phyloP scores from a whole-genome alignment of 2,797 vertebrate species.

The Phoxinus dragarum region DNA sequence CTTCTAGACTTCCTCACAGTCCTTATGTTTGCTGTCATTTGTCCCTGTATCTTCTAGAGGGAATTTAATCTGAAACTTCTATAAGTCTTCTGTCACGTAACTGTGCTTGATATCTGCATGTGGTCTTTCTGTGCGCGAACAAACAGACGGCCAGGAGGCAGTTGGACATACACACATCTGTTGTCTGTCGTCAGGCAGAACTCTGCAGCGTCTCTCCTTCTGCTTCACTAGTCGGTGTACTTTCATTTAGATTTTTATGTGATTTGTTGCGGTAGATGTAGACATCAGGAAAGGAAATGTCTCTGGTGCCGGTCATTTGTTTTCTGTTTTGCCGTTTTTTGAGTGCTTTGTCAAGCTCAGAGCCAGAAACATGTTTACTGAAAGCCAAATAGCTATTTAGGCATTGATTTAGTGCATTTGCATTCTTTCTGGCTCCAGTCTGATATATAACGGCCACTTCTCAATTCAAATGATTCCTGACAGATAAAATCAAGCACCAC shows the following conservation, averaged over 20 bases:
- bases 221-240: conserved; percentile 13
- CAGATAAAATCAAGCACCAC: background rate
- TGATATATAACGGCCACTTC: background rate
- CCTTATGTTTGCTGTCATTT: background rate
- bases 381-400: background rate
- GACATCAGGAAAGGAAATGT: conserved; percentile 21
- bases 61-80: background rate
- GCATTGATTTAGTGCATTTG: conserved; percentile 4
- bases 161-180: conserved; percentile 38
- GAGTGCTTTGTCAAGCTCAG: background rate
- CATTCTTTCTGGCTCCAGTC: background rate
- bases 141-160: conserved; percentile 42
- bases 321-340: background rate
- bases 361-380: background rate
- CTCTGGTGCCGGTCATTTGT: background rate
- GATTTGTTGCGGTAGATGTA: background rate
- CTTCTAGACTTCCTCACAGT: background rate
- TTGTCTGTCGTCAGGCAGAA: conserved; percentile 47
- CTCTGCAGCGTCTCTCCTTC: conserved; percentile 21
- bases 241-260: conserved; percentile 17
- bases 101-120: conserved; percentile 26
- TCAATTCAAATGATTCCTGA: background rate
- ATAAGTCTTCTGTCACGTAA: conserved; percentile 5
- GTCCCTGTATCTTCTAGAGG: background rate
- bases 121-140: conserved; percentile 47